Base-by-base conservation (phyloP, 92 coral and sea anemone genomes). In the Virgularia gustaviana region DNA sequence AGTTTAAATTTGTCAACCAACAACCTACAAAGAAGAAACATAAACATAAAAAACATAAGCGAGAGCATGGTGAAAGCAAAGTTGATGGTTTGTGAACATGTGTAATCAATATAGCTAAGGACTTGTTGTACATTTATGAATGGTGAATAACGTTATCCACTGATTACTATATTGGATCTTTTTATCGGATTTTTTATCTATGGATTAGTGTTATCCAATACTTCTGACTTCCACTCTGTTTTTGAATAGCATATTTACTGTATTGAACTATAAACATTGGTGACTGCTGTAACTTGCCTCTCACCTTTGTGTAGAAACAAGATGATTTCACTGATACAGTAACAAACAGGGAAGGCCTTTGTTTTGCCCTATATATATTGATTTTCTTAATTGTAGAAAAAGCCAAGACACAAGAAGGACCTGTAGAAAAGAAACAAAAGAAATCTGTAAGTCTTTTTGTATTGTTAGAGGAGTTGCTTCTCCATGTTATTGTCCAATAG, bases 21-120 rank as follows among this genome's bases (percentile, higher is more conserved):
- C 96, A 91, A 54, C 97, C 97, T 29, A 77, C 83, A 35, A 91
- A 91, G 81, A 89, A 86, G 66, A 89, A 89, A 71, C 96, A 91
- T 72, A 89, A 81, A 56, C 96, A 91, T 79, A 91, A 91, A 72
- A 90, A 90, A 25, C 97, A 86, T 82, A 91, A 86, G 60, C 84
- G 37, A 36, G 83, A 71, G 3, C 78, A 79, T 45, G 65, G 76
- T 13, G 83, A 79, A 67, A 31, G 57, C 42, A 66, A 66, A 45
- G 32, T 43, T 9, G 73, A 44, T n/a, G 73, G 57, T 66, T 10
- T 19, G 56, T 43, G 15, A 30, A 41, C n/a, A 30, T 9, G 34
- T 43, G 51, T 13, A 43, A n/a, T n/a, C n/a, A n/a, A n/a, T n/a
- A n/a, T n/a, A n/a, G n/a, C n/a, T n/a, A n/a, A n/a, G n/a, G n/a